Evolutionary conservation across 2,113 vertebrate genomes (phyloP).

Genomic region (Sialia sialis): DNA sequence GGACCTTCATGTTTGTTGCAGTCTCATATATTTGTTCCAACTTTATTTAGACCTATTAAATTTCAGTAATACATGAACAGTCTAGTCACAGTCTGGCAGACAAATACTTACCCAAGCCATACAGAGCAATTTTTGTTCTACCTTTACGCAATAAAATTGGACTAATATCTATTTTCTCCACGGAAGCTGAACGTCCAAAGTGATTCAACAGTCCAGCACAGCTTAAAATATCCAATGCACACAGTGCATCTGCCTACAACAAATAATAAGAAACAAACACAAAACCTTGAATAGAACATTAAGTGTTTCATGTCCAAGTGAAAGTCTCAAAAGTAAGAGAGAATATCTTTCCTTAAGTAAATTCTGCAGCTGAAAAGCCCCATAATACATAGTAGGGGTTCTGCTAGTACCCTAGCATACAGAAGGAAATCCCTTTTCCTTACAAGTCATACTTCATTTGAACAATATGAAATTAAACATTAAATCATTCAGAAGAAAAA

Average conservation of each 20-base stretch:
- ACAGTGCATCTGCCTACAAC: conserved; percentile 86
- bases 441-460: background rate
- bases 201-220: conserved; percentile 94
- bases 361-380: background rate
- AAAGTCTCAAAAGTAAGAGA: background rate
- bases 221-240: conserved; percentile 91
- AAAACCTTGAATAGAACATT: background rate
- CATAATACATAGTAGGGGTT: background rate
- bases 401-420: background rate
- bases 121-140: conserved; percentile 87
- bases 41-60: background rate
- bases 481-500: background rate
- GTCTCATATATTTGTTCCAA: background rate
- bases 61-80: background rate
- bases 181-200: conserved; percentile 88
- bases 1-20: background rate
- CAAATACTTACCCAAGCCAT: conserved; percentile 88
- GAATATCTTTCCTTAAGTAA: background rate
- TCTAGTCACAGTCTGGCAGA: background rate
- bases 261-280: background rate
- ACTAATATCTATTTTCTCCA: conserved; percentile 94
- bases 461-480: background rate
- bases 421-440: background rate
- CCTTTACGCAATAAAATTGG: conserved; percentile 93
- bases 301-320: background rate